Conservation (phyloP, 2,888 invertebrate genomes). For the Drosophila stalkeri region DNA sequence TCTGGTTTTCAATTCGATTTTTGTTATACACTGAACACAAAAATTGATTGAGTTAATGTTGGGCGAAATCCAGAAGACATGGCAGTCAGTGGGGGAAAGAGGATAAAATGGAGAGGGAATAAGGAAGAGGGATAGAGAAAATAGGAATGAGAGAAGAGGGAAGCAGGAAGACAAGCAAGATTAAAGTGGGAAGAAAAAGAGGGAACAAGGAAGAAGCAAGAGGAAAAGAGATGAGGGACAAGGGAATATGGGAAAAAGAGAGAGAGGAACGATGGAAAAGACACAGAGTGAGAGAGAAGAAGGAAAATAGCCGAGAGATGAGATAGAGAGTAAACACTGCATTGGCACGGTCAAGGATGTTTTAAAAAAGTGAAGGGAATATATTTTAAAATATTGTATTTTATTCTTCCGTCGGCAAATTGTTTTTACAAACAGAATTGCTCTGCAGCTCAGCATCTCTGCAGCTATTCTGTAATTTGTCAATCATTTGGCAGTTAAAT, state of each 20-base stretch:
- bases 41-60: neutral
- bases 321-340: neutral
- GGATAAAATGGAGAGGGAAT: neutral
- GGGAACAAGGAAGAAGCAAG: rapidly evolving
- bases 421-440: neutral
- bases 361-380: too few species aligned
- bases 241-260: neutral
- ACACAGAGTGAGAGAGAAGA: neutral
- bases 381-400: neutral
- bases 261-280: neutral
- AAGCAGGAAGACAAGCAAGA: neutral
- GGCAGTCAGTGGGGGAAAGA: too few species aligned
- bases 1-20: constrained; percentile 3
- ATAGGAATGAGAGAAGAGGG: neutral
- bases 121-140: neutral
- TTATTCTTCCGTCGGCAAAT: neutral
- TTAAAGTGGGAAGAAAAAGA: neutral
- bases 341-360: neutral
- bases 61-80: too few species aligned
- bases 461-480: neutral
- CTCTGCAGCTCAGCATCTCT: neutral
- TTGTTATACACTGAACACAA: neutral
- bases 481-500: neutral
- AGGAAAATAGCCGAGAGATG: too few species aligned
- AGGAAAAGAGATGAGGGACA: neutral